Evolutionary conservation across 2,797 vertebrate genomes (phyloP), one percentile per base, ranked within the genome.

Genomic region (Poeciliopsis gracilis): DNA sequence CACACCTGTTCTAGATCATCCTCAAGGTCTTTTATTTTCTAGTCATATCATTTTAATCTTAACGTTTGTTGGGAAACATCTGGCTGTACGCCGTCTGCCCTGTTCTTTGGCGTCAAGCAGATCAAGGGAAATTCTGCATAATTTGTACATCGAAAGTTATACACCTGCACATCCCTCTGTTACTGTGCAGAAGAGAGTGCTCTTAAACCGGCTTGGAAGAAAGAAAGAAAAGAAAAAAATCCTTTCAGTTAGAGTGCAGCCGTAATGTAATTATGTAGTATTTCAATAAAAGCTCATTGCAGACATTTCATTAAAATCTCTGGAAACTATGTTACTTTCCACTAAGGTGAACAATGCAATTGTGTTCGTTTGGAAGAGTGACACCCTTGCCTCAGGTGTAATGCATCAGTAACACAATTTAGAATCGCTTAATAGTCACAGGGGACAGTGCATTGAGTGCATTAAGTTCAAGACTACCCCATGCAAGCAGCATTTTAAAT

Each of bases 251-350:
- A 45, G 25, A 70, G 67, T 45, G 67, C 25, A 70, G 25, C 67
- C 2, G 12, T 45, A 45, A 70, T n/a, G 5, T 28, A 45, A 45
- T 70, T 20, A 28, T 28, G 67, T 16, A 16, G 25, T 16, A 45
- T 45, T 45, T 70, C 25, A 70, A 70, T 70, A 45, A 45, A 70
- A 28, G 41, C 66, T 45, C 15, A 12, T 45, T 70, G 41, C 5
- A 70, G 38, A 70, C 38, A 45, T 70, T 70, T 16, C 28, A 70
- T 70, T 33, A 45, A 70, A 70, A 70, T 70, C 11, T 70, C 67
- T 45, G 38, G 41, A 45, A 70, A 28, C 41, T 16, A 70, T 70
- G 23, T 70, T 70, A 70, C 41, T n/a, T n/a, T 70, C 4, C 25
- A 45, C 16, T 6, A 16, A 28, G 41, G 41, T 45, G 41, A 45